phyloP scores from a whole-genome alignment of 2,113 vertebrate genomes.

The Hippocampus mohnikei region DNA sequence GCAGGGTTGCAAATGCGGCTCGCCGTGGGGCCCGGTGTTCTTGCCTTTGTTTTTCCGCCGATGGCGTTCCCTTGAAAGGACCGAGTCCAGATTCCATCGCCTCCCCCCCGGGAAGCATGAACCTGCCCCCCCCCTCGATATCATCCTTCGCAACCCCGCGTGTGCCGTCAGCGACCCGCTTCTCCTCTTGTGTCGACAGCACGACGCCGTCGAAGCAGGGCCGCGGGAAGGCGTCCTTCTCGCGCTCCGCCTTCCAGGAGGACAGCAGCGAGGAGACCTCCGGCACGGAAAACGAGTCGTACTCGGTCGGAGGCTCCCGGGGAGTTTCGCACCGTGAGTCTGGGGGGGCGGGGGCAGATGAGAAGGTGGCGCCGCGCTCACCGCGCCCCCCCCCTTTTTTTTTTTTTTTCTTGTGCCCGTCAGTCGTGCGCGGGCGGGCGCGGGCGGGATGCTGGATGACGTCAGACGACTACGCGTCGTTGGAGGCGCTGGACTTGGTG shows the following conservation, averaged over 20 bases:
- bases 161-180: not conserved
- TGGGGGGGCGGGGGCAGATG: too few species aligned
- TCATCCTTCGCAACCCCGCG: too few species aligned
- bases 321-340: slow-evolving; percentile 86
- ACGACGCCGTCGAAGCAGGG: slow-evolving; percentile 97
- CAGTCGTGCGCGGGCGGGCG: slow-evolving; percentile 87
- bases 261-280: slow-evolving; percentile 98
- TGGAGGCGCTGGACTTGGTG: slow-evolving; percentile 94
- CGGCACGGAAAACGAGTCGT: slow-evolving; percentile 94
- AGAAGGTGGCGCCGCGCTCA: not conserved
- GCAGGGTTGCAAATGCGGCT: too few species aligned
- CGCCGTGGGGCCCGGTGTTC: too few species aligned
- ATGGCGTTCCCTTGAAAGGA: too few species aligned
- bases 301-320: slow-evolving; percentile 87
- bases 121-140: too few species aligned
- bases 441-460: slow-evolving; percentile 87
- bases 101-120: too few species aligned
- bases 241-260: slow-evolving; percentile 89
- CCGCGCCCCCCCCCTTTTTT: slow-evolving; percentile 8
- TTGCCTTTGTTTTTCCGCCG: too few species aligned
- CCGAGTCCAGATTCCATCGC: too few species aligned
- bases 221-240: slow-evolving; percentile 90
- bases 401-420: slow-evolving; percentile 9
- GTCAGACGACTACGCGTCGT: slow-evolving; percentile 88
- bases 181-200: slow-evolving; percentile 58